Evolutionary conservation across 92 coral and sea anemone genomes (phyloP), one percentile per base, ranked within the genome.

Genomic region (Palythoa grandiflora): DNA sequence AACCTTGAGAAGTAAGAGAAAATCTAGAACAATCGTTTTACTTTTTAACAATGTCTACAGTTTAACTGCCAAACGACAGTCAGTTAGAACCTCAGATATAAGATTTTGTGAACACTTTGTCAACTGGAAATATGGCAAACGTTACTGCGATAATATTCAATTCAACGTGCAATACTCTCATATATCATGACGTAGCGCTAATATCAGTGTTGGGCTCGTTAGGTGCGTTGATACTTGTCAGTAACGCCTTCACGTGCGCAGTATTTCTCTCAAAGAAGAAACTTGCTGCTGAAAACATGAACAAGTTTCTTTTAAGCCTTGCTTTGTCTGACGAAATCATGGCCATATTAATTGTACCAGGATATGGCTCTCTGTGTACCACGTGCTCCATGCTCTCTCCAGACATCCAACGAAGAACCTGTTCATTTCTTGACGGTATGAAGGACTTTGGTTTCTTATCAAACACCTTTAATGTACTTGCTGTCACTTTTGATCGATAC

Each of bases 401-500:
- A 28, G 53, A 55, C 53, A 21, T 59, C 38, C 36, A 63, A 59
- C 16, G 50, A 39, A 40, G 61, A 52, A 37, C 80, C 80, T 94
- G 96, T 38, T 53, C 47, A 73, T 16, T 89, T n/a, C 89, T 94
- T 14, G 96, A 94, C 70, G 96, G 90, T 7, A 39, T 89, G 20
- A 94, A 94, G 79, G 96, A 94, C 77, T 90, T 83, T 53, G 91
- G 91, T 17, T 87, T 93, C 78, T 72, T 92, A 6, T 78, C 89
- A 6, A 87, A 92, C 10, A 78, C 90, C 2, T 85, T 92, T 16
- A 92, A 91, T 28, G 38, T 94, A 0, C 70, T 94, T 11, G 94
- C 93, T 11, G 90, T 94, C 70, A 94, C 94, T 10, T 94, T 81
- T 73, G 96, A 94, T 17, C 80, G 96, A 12, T 83, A 94, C 71